Conservation (phyloP, 2,888 invertebrate species). For the Sarcophaga rosellei region DNA sequence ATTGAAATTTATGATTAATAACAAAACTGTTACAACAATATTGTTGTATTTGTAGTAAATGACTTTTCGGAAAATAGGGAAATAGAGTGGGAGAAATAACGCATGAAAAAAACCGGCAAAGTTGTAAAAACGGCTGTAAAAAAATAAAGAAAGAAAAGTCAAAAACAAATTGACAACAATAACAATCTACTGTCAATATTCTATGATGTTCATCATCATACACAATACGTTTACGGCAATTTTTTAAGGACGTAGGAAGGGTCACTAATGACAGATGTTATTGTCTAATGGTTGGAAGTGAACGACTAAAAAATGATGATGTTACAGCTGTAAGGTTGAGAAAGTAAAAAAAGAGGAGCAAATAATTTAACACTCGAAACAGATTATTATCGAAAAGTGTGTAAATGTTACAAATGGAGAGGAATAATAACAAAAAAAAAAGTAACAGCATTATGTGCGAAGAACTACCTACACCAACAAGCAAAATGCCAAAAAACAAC, state of each 20-base stretch:
- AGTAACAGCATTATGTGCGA: constrained; percentile 37
- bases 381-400: constrained; percentile 34
- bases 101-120: constrained; percentile 57
- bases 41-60: constrained; percentile 1
- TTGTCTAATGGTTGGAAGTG: constrained; percentile 8
- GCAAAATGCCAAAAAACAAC: constrained; percentile 24
- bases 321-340: neutral
- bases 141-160: neutral
- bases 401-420: neutral
- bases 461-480: neutral
- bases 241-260: constrained; percentile 27
- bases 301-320: neutral
- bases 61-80: neutral
- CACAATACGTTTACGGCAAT: neutral
- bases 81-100: constrained; percentile 16
- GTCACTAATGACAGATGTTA: constrained; percentile 58
- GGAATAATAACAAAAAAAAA: constrained; percentile 27
- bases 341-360: neutral
- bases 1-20: constrained; percentile 56
- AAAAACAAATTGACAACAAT: neutral
- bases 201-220: constrained; percentile 27
- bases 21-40: constrained; percentile 54
- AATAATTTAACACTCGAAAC: constrained; percentile 33
- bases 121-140: constrained; percentile 48
- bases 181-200: constrained; percentile 27